Evolutionary conservation across 2,113 vertebrate species (phyloP).

Genomic region (Bettongia penicillata): DNA sequence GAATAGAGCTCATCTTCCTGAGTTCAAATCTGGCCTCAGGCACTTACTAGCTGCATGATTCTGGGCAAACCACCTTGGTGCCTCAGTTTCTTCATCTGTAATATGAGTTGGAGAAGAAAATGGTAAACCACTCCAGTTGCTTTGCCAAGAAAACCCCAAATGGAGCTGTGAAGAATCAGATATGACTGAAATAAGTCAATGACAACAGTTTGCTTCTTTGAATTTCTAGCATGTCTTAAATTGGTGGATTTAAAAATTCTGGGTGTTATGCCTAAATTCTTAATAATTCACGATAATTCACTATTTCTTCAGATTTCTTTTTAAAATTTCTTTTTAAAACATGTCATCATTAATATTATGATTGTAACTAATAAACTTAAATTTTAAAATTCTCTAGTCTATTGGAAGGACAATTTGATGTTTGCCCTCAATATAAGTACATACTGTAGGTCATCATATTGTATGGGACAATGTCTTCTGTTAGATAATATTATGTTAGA

Average conservation of each 20-base stretch:
- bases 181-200: background rate
- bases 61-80: background rate
- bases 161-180: background rate
- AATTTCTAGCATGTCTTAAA: background rate
- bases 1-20: background rate
- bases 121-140: background rate
- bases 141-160: background rate
- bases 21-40: conserved; percentile 34
- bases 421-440: background rate
- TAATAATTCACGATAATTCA: background rate
- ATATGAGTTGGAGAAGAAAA: background rate
- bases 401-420: background rate
- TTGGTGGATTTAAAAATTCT: background rate
- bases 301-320: background rate
- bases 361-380: background rate
- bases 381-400: background rate
- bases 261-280: background rate
- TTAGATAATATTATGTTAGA: background rate
- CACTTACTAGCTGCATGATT: conserved; percentile 39
- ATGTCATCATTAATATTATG: background rate
- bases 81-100: background rate
- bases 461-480: background rate
- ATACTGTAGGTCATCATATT: background rate
- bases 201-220: background rate
- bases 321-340: too few species aligned